Conservation (phyloP, 2,888 invertebrate species). For the Drosophila seclusa region DNA sequence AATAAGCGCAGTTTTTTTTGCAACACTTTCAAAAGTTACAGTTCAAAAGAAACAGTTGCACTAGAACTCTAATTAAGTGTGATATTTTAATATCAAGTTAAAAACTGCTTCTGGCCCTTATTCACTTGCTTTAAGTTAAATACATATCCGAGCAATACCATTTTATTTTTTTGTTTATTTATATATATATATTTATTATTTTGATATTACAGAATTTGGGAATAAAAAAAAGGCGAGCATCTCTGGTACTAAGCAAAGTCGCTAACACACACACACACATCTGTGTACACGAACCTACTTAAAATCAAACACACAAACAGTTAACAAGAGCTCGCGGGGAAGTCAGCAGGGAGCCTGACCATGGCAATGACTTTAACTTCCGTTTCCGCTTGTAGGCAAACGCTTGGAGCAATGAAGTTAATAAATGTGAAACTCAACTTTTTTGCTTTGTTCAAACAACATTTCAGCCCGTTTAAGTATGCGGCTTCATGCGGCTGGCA, state of each 20-base stretch:
- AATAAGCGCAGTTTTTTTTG: neutral
- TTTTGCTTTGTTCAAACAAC: conserved; percentile 57
- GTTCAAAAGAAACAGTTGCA: neutral
- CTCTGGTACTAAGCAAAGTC: conserved; percentile 6
- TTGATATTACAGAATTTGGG: neutral
- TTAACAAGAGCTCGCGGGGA: neutral
- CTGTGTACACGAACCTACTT: neutral
- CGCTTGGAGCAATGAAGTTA: conserved; percentile 56
- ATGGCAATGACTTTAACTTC: conserved; percentile 52
- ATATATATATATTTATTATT: neutral
- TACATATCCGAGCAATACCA: neutral
- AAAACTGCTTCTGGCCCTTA: neutral
- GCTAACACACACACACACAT: neutral
- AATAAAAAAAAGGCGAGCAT: neutral
- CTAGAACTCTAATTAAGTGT: neutral
- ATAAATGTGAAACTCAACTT: conserved; percentile 54
- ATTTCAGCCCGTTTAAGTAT: conserved; percentile 49
- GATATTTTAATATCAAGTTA: neutral
- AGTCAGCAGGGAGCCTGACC: conserved; percentile 16
- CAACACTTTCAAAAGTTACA: neutral
- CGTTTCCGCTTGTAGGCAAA: conserved; percentile 49
- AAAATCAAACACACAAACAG: conserved; percentile 1
- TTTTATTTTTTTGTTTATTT: too few species aligned
- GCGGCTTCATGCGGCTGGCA: conserved; percentile 13
- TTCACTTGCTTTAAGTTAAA: neutral